Evolutionary conservation across 2,797 vertebrate genomes (phyloP).

Genomic region (Passerculus sandwichensis): DNA sequence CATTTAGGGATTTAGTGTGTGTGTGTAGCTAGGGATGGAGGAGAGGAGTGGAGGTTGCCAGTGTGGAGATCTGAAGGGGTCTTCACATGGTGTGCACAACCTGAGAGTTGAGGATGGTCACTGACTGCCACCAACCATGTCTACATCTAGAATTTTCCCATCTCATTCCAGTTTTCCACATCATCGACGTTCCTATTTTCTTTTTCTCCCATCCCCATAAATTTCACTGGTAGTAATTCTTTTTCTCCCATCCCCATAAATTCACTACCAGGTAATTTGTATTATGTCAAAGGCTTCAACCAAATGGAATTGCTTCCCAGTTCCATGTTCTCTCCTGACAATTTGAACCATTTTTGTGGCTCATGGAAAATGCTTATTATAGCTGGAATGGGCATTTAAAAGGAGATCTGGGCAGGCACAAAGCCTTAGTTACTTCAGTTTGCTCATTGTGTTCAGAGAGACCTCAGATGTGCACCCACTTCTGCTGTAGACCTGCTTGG

Average conservation of each 20-base stretch:
- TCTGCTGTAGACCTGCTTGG: background rate
- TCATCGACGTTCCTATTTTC: background rate
- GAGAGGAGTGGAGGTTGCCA: background rate
- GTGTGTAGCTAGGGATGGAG: background rate
- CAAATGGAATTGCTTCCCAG: background rate
- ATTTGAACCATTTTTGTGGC: background rate
- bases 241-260: background rate
- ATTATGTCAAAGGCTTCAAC: background rate
- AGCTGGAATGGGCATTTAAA: background rate
- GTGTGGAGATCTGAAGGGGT: background rate
- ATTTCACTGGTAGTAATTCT: background rate
- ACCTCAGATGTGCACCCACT: background rate
- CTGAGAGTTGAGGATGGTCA: background rate
- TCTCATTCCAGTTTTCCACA: background rate
- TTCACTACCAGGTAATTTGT: background rate
- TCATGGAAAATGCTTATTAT: background rate
- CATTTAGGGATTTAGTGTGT: background rate
- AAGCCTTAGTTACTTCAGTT: background rate
- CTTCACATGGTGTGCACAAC: background rate
- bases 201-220: background rate
- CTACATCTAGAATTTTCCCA: background rate
- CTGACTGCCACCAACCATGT: background rate
- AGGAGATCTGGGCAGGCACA: background rate
- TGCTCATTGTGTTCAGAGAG: background rate
- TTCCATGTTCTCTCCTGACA: background rate